A percentile compares a stretch with the other conserved stretches of the same genome.
Conservation (phyloP, 1,140 invertebrate genomes). For the Panagrolaimus sp. region DNA sequence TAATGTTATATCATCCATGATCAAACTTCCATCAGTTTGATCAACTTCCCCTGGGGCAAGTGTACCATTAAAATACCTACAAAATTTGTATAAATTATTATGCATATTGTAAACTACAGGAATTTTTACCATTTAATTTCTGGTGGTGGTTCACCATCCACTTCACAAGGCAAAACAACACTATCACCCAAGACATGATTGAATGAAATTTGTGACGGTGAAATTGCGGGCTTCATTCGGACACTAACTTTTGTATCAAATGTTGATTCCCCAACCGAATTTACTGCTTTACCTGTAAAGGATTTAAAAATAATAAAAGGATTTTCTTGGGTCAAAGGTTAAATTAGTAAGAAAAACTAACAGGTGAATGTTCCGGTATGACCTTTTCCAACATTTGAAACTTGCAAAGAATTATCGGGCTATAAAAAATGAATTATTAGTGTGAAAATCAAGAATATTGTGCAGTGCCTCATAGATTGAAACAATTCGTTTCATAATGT, state of each 20-base stretch:
- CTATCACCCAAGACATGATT: slow-evolving; percentile 45
- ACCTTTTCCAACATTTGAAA: slow-evolving; percentile 58
- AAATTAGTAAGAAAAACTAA: slow-evolving; percentile 49
- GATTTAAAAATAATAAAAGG: no score
- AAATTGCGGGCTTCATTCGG: slow-evolving; percentile 37
- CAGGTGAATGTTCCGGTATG: slow-evolving; percentile 61
- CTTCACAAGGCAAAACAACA: slow-evolving; percentile 48
- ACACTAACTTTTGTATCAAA: slow-evolving; percentile 22
- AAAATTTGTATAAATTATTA: slow-evolving; percentile 20
- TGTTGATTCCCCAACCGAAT: slow-evolving; percentile 50
- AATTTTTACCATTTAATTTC: slow-evolving; percentile 40
- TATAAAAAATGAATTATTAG: slow-evolving; percentile 35
- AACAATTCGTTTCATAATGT: no score
- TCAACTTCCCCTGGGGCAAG: slow-evolving; percentile 28
- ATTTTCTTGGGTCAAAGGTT: no score
- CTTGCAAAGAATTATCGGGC: slow-evolving; percentile 61
- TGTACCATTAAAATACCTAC: slow-evolving; percentile 14
- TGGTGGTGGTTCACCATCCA: slow-evolving; percentile 46
- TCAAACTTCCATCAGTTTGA: slow-evolving; percentile 44
- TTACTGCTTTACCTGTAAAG: slow-evolving; percentile 54
- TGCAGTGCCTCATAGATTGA: no score
- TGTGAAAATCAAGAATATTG: not conserved
- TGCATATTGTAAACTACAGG: not conserved
- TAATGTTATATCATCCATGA: slow-evolving; percentile 47
- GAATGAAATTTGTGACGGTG: slow-evolving; percentile 45